Conservation (phyloP, 2,113 vertebrate genomes). For the Pionites leucogaster region DNA sequence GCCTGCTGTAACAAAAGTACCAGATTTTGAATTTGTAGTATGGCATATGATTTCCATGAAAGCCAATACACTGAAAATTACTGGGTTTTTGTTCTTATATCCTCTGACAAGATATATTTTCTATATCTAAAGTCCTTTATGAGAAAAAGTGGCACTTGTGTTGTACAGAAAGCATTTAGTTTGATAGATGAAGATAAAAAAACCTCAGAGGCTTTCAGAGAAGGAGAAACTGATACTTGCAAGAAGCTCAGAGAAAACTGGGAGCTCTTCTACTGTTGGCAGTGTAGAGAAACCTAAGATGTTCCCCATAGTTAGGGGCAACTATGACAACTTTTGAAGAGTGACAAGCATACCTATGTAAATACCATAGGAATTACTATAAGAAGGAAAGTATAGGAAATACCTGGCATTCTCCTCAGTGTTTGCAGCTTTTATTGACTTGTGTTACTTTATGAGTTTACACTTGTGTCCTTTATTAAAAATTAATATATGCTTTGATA, state of each 20-base stretch:
- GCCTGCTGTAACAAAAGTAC: background rate
- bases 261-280: background rate
- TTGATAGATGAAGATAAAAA: background rate
- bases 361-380: background rate
- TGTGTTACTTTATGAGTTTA: background rate
- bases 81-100: background rate
- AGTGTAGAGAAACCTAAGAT: background rate
- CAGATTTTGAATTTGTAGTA: background rate
- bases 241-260: background rate
- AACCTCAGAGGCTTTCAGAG: background rate
- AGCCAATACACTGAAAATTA: background rate
- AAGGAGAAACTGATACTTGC: background rate
- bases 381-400: background rate
- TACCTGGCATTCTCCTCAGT: background rate
- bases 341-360: background rate
- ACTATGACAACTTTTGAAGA: background rate
- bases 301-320: background rate
- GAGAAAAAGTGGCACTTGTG: background rate
- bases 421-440: background rate
- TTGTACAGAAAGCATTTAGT: background rate
- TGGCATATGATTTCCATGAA: background rate
- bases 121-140: background rate
- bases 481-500: background rate
- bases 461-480: background rate
- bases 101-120: background rate